A percentile compares a stretch with the other conserved stretches of the same genome.
phyloP scores from a whole-genome alignment of 2,888 invertebrate genomes.

The Marasmarcha lunaedactyla region DNA sequence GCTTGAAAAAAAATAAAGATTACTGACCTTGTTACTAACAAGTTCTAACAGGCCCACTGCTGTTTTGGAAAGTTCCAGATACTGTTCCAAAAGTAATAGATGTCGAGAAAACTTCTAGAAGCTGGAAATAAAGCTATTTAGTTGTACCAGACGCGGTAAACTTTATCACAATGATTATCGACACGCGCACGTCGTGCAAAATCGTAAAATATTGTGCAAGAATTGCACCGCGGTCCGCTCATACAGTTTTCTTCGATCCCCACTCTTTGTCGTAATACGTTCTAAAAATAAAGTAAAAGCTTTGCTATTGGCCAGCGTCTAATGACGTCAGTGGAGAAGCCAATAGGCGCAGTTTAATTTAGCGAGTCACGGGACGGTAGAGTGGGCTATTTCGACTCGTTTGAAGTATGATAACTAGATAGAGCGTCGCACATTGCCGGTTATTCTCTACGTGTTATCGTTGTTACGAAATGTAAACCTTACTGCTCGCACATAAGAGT shows the following conservation, averaged over 20 bases:
- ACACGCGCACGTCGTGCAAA: conserved; percentile 33
- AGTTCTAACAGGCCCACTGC: conserved; percentile 32
- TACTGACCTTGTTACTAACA: conserved; percentile 37
- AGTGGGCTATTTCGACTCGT: conserved; percentile 16
- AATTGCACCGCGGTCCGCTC: conserved; percentile 24
- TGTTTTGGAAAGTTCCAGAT: conserved; percentile 16
- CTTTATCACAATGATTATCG: conserved; percentile 3
- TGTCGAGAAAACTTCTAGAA: conserved; percentile 2
- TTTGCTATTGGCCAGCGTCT: conserved; percentile 31
- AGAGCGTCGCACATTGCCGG: background rate
- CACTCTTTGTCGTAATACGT: conserved; percentile 31
- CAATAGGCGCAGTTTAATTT: conserved; percentile 30
- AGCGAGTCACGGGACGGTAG: conserved; percentile 46
- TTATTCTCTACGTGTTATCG: no score
- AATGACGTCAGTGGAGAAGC: conserved; percentile 47
- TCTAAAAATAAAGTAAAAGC: conserved; percentile 53
- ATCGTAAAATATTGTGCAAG: conserved; percentile 59
- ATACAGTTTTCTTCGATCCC: conserved; percentile 54
- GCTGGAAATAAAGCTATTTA: background rate
- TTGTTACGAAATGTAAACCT: no score
- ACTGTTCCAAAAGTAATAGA: conserved; percentile 20
- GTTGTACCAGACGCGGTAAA: background rate
- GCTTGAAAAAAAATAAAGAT: background rate
- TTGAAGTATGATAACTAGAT: background rate
- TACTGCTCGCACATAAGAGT: no score